Conservation (phyloP, 2,113 vertebrate genomes). For the Pipra filicauda region DNA sequence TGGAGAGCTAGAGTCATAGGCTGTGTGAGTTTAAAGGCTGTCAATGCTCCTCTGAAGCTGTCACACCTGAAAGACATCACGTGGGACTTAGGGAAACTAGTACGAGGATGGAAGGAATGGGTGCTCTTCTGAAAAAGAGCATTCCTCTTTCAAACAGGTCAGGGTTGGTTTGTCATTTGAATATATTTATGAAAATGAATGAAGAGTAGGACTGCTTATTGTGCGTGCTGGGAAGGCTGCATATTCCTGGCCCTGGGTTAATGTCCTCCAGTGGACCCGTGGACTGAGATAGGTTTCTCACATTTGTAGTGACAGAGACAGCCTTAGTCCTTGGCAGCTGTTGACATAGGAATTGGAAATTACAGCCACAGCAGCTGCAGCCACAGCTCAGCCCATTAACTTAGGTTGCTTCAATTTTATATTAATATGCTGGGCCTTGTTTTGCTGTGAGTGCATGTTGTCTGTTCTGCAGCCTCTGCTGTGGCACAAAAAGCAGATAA, state of each 20-base stretch:
- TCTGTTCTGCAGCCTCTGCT: background rate
- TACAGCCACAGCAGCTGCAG: background rate
- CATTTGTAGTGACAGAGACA: background rate
- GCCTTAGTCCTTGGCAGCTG: background rate
- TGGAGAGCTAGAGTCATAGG: background rate
- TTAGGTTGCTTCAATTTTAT: background rate
- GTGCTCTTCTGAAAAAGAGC: background rate
- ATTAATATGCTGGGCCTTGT: background rate
- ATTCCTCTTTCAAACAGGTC: background rate
- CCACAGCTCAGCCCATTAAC: background rate
- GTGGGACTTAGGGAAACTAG: background rate
- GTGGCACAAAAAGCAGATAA: background rate
- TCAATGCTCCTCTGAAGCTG: background rate
- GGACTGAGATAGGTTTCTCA: background rate
- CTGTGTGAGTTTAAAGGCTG: background rate
- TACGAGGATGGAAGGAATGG: background rate
- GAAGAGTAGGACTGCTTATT: background rate
- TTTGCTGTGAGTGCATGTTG: fast-evolving
- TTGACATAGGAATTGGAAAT: background rate
- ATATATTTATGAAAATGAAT: background rate
- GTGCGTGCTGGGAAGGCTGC: background rate
- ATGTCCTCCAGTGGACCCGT: background rate
- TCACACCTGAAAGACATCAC: background rate
- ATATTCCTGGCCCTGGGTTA: fast-evolving
- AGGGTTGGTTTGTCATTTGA: background rate